Base-by-base conservation (phyloP, 2,797 vertebrate genomes). In the Lerista edwardsae region DNA sequence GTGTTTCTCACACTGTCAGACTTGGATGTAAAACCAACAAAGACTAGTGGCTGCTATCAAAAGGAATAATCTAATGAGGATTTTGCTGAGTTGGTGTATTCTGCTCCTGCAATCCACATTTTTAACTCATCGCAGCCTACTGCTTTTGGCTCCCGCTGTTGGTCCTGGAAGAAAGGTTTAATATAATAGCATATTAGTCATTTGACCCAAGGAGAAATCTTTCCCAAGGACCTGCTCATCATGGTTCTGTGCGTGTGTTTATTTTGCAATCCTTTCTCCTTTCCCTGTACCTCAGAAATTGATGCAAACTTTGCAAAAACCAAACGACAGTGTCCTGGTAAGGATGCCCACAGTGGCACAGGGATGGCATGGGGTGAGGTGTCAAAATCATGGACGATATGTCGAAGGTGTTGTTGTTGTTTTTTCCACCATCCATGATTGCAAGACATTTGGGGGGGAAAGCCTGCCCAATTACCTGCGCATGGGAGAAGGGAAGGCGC, bases 141-240 rank as follows among this genome's bases (percentile, higher is more conserved):
- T 82, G 77, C 14, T 88, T 93, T 91, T 93, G 92, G 88, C 91
- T 92, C 85, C 2, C 10, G 21, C 85, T 61, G 89, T 87, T 89
- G 83, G 75, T 72, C 41, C 91, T 84, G 72, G 90, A 91, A 93
- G 91, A 90, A 91, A 94, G 93, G 83, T 93, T 88, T 94, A 94
- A 95, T 90, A 94, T 94, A 94, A 95, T 90, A 94, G 84, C n/a
- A 15, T 71, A 87, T 96, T 93, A 96, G 92, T 95, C 94, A 95
- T 93, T 76, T 92, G 83, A 90, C 90, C 85, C 85, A 89, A 89
- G 91, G 91, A 92, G 76, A 93, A 93, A 86, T 88, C 91, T 94
- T 95, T 95, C 86, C 83, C 90, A 94, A 93, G 68, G 88, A 92
- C 86, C 31, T 89, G 75, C 89, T 93, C 94, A 91, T n/a, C n/a